These are phyloP conservation scores for Ictalurus furcatus DNA, from an alignment of 2,113 vertebrate genomes.

Conservation along the genomic window DNA sequence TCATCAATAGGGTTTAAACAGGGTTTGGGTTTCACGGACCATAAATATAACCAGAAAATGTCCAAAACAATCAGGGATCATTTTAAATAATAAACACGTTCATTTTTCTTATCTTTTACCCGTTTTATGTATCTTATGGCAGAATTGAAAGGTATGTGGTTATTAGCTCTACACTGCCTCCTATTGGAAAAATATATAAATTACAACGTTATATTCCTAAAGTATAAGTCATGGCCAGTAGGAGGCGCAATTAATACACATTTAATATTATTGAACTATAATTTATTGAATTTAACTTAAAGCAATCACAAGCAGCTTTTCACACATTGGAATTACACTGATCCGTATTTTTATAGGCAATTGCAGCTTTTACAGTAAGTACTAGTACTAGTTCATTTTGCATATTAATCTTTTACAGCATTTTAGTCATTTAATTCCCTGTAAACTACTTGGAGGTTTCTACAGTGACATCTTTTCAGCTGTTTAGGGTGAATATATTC, in stretches of 20 bases:
- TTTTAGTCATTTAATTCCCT: too few species aligned
- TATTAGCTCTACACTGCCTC: neutral
- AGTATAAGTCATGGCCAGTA: neutral
- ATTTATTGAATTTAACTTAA: neutral
- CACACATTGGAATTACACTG: neutral
- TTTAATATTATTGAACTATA: too few species aligned
- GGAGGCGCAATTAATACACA: neutral
- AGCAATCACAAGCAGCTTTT: neutral
- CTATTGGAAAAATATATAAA: neutral
- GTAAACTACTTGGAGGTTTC: too few species aligned
- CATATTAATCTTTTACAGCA: too few species aligned
- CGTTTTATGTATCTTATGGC: neutral
- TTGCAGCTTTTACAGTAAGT: too few species aligned
- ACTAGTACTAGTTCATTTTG: too few species aligned
- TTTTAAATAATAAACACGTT: too few species aligned
- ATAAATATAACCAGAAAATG: neutral
- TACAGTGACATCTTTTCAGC: too few species aligned
- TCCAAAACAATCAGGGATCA: neutral
- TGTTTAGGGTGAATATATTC: too few species aligned
- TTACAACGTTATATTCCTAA: neutral
- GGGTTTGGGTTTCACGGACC: too few species aligned
- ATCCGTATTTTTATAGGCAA: too few species aligned
- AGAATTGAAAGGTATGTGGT: neutral
- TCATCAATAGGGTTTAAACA: too few species aligned
- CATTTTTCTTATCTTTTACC: neutral